Evolutionary conservation across 1,140 invertebrate genomes (phyloP).

Genomic region (Drosophila carrolli): DNA sequence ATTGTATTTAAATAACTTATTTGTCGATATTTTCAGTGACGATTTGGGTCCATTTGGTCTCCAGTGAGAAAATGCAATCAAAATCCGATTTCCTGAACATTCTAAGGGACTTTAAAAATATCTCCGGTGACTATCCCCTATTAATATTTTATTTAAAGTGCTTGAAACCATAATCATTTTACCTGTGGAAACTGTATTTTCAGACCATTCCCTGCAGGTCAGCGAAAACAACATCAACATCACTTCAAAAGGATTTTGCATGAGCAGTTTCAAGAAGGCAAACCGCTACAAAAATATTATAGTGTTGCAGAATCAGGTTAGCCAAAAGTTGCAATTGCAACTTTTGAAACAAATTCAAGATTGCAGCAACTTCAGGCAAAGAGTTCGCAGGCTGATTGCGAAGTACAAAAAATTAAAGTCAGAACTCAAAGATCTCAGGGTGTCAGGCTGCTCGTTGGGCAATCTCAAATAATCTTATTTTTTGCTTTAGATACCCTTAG

Average conservation of each 20-base stretch:
- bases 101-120: not conserved
- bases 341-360: not conserved
- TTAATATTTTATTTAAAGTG: not conserved
- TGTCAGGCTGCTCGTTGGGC: no score
- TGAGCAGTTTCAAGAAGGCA: not conserved
- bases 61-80: not conserved
- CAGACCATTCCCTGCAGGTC: no score
- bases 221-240: not conserved
- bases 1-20: not conserved
- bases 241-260: not conserved
- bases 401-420: not conserved
- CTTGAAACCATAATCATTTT: not conserved
- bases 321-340: not conserved
- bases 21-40: not conserved
- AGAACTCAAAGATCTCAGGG: not conserved
- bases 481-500: no score
- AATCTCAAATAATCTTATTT: not conserved
- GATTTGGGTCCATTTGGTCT: not conserved
- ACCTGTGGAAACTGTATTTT: not conserved
- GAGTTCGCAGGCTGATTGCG: not conserved
- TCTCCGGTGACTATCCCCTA: not conserved
- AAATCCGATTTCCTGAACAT: not conserved
- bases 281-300: not conserved
- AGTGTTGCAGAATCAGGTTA: not conserved
- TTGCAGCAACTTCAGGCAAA: slow-evolving; percentile 2